Evolutionary conservation across 2,888 invertebrate species (phyloP).

Genomic region (Liodrosophila aerea): DNA sequence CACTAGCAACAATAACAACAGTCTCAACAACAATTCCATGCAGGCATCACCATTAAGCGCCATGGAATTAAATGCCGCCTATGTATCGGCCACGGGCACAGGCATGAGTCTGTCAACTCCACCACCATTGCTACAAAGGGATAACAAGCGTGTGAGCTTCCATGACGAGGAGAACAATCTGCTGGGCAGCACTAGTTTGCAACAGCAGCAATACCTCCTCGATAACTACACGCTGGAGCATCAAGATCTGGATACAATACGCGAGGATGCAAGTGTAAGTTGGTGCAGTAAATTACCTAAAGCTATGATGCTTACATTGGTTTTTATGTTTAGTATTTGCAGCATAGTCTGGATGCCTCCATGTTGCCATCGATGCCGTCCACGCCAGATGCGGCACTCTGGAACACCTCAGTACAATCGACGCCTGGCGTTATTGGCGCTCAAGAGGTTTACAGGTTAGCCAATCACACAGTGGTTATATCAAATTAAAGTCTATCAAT

Average conservation of each 20-base stretch:
- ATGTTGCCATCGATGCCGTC: constrained; percentile 89
- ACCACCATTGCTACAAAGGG: constrained; percentile 72
- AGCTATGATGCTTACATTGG: background rate
- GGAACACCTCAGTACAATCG: constrained; percentile 84
- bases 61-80: constrained; percentile 70
- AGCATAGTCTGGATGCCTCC: constrained; percentile 89
- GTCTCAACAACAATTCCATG: constrained; percentile 53
- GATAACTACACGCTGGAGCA: constrained; percentile 64
- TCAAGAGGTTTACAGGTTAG: constrained; percentile 96
- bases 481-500: too few relatives aligned
- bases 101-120: constrained; percentile 45
- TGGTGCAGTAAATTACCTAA: background rate
- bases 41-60: constrained; percentile 59
- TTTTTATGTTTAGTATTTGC: constrained; percentile 54
- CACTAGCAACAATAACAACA: constrained; percentile 67
- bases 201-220: constrained; percentile 56
- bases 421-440: constrained; percentile 99
- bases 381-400: constrained; percentile 84
- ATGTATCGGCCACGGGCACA: constrained; percentile 60
- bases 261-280: constrained; percentile 93
- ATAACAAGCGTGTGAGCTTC: constrained; percentile 88
- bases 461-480: background rate
- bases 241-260: constrained; percentile 83
- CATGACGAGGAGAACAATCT: constrained; percentile 85
- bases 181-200: constrained; percentile 28